These are phyloP conservation scores for Argopecten irradians DNA, from an alignment of 1,140 invertebrate species.

Conservation along the genomic window DNA sequence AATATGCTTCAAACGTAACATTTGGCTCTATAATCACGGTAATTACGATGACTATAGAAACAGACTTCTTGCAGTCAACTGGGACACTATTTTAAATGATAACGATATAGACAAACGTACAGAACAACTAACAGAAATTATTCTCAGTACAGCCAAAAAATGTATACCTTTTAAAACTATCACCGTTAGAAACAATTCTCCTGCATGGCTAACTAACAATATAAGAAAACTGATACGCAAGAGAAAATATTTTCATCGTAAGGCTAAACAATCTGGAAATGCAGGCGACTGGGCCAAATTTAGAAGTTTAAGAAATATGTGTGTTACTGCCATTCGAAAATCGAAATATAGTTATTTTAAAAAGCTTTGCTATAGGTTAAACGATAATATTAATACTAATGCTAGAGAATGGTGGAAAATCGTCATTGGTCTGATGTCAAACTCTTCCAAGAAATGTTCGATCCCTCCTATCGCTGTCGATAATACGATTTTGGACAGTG, in stretches of 20 bases:
- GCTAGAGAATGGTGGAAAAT: conserved; percentile 26
- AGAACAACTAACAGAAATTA: neutral
- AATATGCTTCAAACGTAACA: too few species aligned
- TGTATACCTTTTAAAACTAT: neutral
- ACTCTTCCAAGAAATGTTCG: neutral
- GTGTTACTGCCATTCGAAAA: too few species aligned
- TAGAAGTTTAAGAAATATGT: too few species aligned
- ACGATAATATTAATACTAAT: too few species aligned
- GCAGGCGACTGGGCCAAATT: too few species aligned
- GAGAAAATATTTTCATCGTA: neutral
- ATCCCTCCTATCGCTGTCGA: neutral
- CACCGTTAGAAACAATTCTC: too few species aligned
- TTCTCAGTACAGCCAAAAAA: conserved; percentile 21
- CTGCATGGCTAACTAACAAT: neutral
- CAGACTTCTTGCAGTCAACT: neutral
- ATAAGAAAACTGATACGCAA: neutral
- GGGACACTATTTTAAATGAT: neutral
- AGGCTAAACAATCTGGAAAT: neutral
- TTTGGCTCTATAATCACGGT: conserved; percentile 29
- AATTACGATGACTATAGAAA: neutral
- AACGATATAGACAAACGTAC: neutral
- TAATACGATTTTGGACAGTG: neutral
- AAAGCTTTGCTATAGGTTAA: neutral
- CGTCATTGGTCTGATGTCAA: neutral
- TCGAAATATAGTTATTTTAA: neutral